Conservation (phyloP, 2,113 vertebrate genomes). For the Indri indri region DNA sequence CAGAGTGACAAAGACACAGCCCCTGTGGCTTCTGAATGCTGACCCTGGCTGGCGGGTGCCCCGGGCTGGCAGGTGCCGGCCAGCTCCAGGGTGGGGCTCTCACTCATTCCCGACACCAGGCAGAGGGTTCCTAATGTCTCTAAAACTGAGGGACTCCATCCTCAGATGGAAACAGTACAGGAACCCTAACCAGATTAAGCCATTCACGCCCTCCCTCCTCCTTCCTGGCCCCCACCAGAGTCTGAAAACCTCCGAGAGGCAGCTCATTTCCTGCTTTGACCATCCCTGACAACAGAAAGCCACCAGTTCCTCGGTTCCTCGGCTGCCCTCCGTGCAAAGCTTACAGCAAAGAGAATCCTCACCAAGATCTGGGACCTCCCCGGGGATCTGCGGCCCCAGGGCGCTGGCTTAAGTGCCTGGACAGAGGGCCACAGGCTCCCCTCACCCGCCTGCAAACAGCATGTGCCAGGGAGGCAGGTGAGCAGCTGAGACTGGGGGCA, state of each 20-base stretch:
- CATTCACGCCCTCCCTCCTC: rapidly evolving
- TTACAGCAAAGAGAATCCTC: no score
- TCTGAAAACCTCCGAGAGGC: background rate
- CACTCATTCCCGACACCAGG: background rate
- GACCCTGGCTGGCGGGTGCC: background rate
- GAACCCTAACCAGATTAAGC: background rate
- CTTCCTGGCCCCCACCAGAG: background rate
- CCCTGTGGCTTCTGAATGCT: background rate
- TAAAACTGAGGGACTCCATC: no score
- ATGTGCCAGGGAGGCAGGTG: background rate
- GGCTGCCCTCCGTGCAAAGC: background rate
- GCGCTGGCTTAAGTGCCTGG: rapidly evolving
- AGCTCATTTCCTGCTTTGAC: background rate
- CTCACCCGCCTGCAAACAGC: background rate
- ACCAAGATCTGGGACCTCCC: no score
- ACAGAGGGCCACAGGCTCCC: no score
- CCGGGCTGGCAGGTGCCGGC: background rate
- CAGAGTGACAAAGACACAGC: background rate
- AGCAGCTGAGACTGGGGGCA: background rate
- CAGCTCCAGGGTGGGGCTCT: background rate
- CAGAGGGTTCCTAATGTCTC: background rate
- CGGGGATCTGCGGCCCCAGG: rapidly evolving
- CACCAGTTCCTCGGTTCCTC: no score
- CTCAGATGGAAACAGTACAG: background rate
- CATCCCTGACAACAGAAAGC: background rate